Base-by-base conservation (phyloP, 1,140 invertebrate genomes). In the Achroia grisella region DNA sequence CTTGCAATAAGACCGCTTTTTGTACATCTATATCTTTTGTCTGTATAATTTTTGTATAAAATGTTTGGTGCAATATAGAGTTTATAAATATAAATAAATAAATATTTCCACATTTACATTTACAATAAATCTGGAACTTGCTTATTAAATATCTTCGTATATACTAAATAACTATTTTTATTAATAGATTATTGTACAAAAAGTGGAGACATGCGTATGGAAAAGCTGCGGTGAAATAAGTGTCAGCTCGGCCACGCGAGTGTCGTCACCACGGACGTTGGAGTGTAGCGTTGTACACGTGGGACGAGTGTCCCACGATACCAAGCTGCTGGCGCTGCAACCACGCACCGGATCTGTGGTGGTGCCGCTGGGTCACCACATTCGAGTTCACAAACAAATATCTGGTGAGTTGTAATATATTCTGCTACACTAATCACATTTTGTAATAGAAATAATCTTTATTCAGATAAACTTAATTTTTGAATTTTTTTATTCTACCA, bases 281-380 rank as follows among this genome's bases (percentile, higher is more conserved):
- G 65, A 67, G 3, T 80, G 78, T 37, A 55, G 56, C 1, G 71
- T 84, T 39, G 60, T 66, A 36, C 51, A 58, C 23, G 49, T 62
- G 6, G 47, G 54, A 23, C 39, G 41, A 0, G 62, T 81, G 32
- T 63, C 75, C 0, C 80, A 84, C 28, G 76, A 84, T 42, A 84
- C 80, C 0, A 61, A 55, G 8, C 33, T 84, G 13, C 37, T 84
- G 1, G 60, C 68, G 0, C 39, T 84, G 10, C 52, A 53, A 15
- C 70, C 77, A 0, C 31, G 35, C 8, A 35, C 69, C 0, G 77
- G 75, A 4, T 63, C 73, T 1, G 75, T 78, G 0, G 48, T 75
- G n/a, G 72, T 81, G 5, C 80, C 80, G 0, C 31, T 84, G 4
- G 77, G 80, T 8, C 66, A 80, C 34, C 80, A 83, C 44, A 66